A percentile compares a stretch with the other conserved stretches of the same genome.
Conservation (phyloP, 35 echinoderm and acorn worm species). For the Apostichopus parvimensis region DNA sequence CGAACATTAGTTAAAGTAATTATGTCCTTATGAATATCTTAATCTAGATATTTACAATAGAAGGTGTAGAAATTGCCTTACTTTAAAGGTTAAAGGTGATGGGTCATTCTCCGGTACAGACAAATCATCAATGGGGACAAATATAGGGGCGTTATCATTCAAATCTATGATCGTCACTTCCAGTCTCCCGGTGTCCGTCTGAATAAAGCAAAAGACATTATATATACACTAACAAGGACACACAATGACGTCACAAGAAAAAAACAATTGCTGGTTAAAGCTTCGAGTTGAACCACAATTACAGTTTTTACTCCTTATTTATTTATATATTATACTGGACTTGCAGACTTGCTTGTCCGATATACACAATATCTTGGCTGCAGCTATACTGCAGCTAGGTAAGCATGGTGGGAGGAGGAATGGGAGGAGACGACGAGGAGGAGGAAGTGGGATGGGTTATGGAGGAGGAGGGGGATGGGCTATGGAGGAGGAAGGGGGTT, state of each 20-base stretch:
- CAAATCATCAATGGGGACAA: neutral
- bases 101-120: neutral
- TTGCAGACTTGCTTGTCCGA: no score
- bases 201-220: neutral
- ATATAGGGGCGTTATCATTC: conserved; percentile 11
- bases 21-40: no score
- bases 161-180: conserved; percentile 7
- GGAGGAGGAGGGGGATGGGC: no score
- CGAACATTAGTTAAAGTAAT: no score
- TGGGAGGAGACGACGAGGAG: no score
- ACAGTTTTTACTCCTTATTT: neutral
- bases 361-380: no score
- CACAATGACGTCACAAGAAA: neutral
- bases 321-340: no score
- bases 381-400: no score
- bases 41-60: neutral
- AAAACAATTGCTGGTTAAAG: neutral
- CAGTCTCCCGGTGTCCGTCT: neutral
- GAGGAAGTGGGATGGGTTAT: no score
- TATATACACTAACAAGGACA: no score
- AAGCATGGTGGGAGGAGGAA: no score
- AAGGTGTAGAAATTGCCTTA: neutral
- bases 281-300: neutral
- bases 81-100: neutral
- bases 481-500: no score